Evolutionary conservation across 2,797 vertebrate genomes (phyloP).

Genomic region (Manis crassicaudata): DNA sequence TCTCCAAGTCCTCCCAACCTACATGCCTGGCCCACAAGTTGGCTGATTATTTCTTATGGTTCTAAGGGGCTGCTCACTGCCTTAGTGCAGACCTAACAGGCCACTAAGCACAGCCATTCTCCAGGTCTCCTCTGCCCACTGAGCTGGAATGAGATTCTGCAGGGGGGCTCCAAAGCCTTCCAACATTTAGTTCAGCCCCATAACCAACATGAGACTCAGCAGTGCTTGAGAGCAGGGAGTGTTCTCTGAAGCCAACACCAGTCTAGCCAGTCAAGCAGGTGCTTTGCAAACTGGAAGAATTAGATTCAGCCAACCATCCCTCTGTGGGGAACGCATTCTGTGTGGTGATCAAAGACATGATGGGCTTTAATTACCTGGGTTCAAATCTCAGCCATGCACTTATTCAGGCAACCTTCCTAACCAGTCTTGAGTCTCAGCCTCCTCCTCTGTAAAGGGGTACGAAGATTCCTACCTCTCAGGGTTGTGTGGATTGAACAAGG

Average conservation of each 20-base stretch:
- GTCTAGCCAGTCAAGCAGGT: conserved; percentile 41
- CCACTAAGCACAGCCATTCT: neutral
- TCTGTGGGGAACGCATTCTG: neutral
- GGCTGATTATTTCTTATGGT: neutral
- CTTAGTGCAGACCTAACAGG: conserved; percentile 35
- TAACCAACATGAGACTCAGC: neutral
- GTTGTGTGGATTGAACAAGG: neutral
- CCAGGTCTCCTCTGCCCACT: conserved; percentile 24
- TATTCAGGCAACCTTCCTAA: neutral
- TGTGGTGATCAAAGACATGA: neutral
- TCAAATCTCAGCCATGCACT: conserved; percentile 24
- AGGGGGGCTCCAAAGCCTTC: neutral
- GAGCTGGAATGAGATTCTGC: conserved; percentile 51
- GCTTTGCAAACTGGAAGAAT: conserved; percentile 41
- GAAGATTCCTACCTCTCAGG: neutral
- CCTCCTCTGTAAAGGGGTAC: neutral
- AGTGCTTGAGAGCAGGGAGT: neutral
- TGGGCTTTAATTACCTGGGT: neutral
- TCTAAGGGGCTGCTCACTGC: neutral
- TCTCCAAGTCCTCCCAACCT: neutral
- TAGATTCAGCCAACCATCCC: neutral
- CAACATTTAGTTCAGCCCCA: neutral
- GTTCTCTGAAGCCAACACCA: conserved; percentile 43
- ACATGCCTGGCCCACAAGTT: neutral
- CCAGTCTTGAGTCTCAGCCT: neutral